Evolutionary conservation across 2,888 invertebrate species (phyloP).

Genomic region (Andrena minutula): DNA sequence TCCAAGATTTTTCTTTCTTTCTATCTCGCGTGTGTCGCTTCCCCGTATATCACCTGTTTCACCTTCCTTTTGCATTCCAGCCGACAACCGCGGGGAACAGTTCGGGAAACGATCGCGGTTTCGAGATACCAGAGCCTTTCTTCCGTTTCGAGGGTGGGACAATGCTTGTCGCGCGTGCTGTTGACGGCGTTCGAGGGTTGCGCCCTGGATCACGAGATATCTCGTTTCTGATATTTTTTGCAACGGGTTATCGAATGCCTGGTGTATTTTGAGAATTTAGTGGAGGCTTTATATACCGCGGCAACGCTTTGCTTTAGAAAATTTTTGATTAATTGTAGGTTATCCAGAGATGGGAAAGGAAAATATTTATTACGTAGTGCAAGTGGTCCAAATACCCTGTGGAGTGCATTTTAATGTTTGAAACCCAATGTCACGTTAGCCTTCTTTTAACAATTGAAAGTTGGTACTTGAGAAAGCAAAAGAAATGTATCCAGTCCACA

Average conservation of each 20-base stretch:
- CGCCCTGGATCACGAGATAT: not conserved
- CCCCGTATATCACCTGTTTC: conserved; percentile 28
- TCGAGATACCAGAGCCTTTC: not conserved
- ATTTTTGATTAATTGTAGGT: no score
- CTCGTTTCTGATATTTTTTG: not conserved
- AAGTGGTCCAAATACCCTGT: no score
- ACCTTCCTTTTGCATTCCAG: conserved; percentile 23
- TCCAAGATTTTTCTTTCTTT: conserved; percentile 36
- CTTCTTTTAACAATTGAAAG: no score
- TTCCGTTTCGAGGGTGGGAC: conserved; percentile 12
- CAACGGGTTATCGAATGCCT: not conserved
- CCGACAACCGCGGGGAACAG: conserved; percentile 5
- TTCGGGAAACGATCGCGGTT: conserved; percentile 17
- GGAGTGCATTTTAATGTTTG: no score
- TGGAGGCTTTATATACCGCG: no score
- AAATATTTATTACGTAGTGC: no score
- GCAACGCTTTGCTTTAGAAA: no score
- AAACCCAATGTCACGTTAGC: no score
- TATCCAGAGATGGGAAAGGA: no score
- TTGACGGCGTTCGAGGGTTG: not conserved
- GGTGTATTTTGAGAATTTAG: no score
- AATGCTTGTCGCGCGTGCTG: not conserved
- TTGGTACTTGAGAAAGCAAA: no score
- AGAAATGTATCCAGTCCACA: no score
- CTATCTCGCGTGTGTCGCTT: conserved; percentile 35